Conservation (phyloP, 1,140 invertebrate genomes). For the Chrysoperla carnea region DNA sequence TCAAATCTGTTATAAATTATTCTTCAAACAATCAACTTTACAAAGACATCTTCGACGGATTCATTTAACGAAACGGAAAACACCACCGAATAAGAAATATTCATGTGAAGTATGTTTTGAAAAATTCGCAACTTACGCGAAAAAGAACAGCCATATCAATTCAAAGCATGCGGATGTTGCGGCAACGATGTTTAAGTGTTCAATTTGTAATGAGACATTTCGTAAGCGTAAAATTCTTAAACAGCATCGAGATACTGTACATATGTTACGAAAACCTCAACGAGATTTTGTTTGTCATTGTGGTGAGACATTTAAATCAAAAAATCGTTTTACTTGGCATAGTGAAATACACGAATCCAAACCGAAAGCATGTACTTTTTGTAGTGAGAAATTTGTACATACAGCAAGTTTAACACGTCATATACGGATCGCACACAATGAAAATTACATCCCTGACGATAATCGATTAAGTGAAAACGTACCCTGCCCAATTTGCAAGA, state of each 20-base stretch:
- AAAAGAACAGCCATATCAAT: slow-evolving; percentile 59
- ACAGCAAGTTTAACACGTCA: slow-evolving; percentile 63
- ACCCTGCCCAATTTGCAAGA: slow-evolving; percentile 61
- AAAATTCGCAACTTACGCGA: slow-evolving; percentile 60
- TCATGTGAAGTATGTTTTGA: slow-evolving; percentile 64
- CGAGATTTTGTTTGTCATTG: slow-evolving; percentile 68
- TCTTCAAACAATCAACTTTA: slow-evolving; percentile 50
- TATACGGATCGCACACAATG: slow-evolving; percentile 62
- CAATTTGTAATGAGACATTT: slow-evolving; percentile 66
- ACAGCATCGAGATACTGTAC: slow-evolving; percentile 58
- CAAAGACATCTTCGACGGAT: slow-evolving; percentile 51
- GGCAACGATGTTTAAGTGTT: slow-evolving; percentile 49
- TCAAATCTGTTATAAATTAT: slow-evolving; percentile 58
- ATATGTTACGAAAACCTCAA: slow-evolving; percentile 41
- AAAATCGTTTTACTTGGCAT: slow-evolving; percentile 68
- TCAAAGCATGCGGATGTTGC: slow-evolving; percentile 58
- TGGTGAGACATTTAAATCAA: slow-evolving; percentile 62
- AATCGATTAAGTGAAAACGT: slow-evolving; percentile 46
- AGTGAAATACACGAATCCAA: slow-evolving; percentile 65
- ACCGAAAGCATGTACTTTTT: slow-evolving; percentile 67
- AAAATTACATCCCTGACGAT: slow-evolving; percentile 45
- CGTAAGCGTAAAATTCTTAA: slow-evolving; percentile 68
- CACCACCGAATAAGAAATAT: slow-evolving; percentile 16
- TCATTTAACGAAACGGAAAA: slow-evolving; percentile 55
- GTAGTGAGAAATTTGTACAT: slow-evolving; percentile 70